These are phyloP conservation scores for Tonatia bakeri DNA, from an alignment of 2,113 vertebrate species.

Conservation along the genomic window DNA sequence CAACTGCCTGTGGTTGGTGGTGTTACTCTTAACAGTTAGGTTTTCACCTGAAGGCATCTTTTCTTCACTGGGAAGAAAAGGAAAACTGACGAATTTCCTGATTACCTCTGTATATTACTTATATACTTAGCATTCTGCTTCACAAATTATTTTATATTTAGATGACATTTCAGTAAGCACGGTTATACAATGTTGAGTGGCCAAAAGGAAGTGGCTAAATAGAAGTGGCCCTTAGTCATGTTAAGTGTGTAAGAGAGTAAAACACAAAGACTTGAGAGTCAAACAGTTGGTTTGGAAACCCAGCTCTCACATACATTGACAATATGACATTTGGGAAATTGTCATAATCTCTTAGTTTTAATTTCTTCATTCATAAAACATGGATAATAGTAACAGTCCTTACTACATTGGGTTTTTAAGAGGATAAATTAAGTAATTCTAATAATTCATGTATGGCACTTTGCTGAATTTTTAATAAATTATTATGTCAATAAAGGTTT, in stretches of 20 bases:
- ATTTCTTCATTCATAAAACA: background rate
- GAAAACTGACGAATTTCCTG: background rate
- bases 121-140: slow-evolving; percentile 6
- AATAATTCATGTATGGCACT: background rate
- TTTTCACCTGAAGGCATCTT: background rate
- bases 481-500: background rate
- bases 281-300: background rate
- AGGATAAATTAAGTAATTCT: background rate
- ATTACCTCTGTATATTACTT: background rate
- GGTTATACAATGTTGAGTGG: background rate
- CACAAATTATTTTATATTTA: background rate
- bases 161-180: background rate
- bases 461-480: background rate
- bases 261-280: background rate
- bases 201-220: background rate
- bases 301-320: background rate
- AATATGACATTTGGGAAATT: background rate
- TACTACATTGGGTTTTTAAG: background rate
- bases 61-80: background rate
- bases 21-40: background rate
- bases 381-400: background rate
- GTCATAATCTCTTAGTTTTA: background rate
- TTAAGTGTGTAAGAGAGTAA: background rate
- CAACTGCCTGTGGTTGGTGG: background rate
- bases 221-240: background rate